phyloP scores from a whole-genome alignment of 1,140 invertebrate genomes.

The Rhopalosiphum maidis region DNA sequence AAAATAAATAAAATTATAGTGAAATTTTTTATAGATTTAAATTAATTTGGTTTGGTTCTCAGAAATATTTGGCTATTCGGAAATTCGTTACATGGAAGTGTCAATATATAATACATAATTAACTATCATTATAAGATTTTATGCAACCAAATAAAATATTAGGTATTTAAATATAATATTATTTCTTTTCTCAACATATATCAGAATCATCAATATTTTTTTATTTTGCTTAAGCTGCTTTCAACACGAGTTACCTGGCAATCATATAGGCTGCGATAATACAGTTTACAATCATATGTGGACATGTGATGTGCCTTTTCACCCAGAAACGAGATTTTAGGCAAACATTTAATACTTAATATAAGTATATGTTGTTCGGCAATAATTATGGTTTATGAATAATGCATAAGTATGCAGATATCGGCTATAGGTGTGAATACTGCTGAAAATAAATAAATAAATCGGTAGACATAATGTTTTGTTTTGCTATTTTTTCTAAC shows the following conservation, averaged over 20 bases:
- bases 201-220: not conserved
- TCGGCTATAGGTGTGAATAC: not conserved
- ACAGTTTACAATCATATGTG: not conserved
- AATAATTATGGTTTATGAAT: not conserved
- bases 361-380: not conserved
- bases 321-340: not conserved
- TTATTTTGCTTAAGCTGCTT: not conserved
- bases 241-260: not conserved
- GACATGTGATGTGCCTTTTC: not conserved
- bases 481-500: not conserved
- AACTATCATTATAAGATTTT: not conserved
- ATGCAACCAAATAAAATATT: not conserved
- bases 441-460: not conserved
- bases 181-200: not conserved
- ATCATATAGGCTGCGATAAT: not conserved
- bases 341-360: not conserved
- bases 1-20: too few relatives aligned
- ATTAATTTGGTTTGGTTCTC: too few relatives aligned
- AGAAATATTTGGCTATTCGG: too few relatives aligned
- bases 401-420: not conserved
- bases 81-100: too few relatives aligned
- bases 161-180: not conserved
- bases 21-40: too few relatives aligned
- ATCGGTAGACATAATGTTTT: not conserved
- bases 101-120: not conserved